Base-by-base conservation (phyloP, 2,888 invertebrate species). In the Acanthosepion lycidas region DNA sequence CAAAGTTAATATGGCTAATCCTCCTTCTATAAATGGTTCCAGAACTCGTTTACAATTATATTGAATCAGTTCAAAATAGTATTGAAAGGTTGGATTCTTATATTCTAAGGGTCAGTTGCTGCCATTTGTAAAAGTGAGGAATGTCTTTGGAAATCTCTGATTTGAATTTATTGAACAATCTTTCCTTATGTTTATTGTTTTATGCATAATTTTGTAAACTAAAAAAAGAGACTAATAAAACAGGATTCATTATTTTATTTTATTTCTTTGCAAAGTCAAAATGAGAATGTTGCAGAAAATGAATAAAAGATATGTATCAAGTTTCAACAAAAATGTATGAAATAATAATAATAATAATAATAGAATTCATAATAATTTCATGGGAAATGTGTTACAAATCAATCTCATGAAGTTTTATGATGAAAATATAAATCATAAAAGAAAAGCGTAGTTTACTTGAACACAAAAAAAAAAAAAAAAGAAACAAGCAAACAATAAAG, bases 1-100 rank as follows among this genome's bases (percentile, higher is more conserved):
- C 15, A 78, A 78, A 78, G 78, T 9, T n/a, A n/a, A 78, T 78
- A n/a, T n/a, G n/a, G n/a, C n/a, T 78, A 78, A 78, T 78, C 78
- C 78, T 78, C n/a, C n/a, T 78, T 78, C 78, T n/a, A 78, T 78
- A 78, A 78, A 78, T 78, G 78, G n/a, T 78, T 78, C 78, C 12
- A 78, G 78, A 78, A 78, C 78, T 78, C 78, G 78, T 78, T 78
- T 78, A 78, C 78, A 78, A 78, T 78, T 78, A 78, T 78, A 78
- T 78, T 78, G n/a, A 78, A 78, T 78, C 78, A 78, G 78, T 78
- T n/a, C n/a, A 78, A 78, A 78, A 78, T 78, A n/a, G 78, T 78
- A 78, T 33, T 15, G 78, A n/a, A 78, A 78, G 78, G 78, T 78
- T 78, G n/a, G 78, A 15, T 78, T 78, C n/a, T 78, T 78, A n/a